Evolutionary conservation across 2,113 vertebrate species (phyloP), one percentile per base, ranked within the genome.

Genomic region (Lamprotornis superbus): DNA sequence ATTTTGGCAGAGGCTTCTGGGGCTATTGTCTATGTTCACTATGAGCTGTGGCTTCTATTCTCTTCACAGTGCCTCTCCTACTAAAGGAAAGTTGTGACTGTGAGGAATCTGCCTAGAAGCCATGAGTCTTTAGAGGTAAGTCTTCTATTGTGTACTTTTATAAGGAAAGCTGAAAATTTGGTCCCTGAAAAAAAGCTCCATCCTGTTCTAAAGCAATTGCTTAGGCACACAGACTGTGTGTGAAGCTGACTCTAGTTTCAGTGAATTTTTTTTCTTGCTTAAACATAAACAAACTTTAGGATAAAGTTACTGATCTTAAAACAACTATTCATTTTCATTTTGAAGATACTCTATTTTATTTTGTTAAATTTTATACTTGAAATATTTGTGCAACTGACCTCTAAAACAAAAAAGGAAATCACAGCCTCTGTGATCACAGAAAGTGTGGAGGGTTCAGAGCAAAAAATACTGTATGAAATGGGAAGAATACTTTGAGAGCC

Each of bases 301-400:
- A 74, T 94, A 61, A 53, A 20, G 50, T 94, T 94, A 67, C 35
- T 90, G 77, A 92, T 93, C 59, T 74, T 87, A 91, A 94, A 92
- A 61, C 6, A 92, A 52, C 2, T 68, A 10, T 60, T 76, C 11
- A 68, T 64, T 90, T 79, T 70, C 25, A 47, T 75, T 96, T 87
- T 89, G 46, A 78, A 95, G 85, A 95, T 87, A 64, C 21, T 78
- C 42, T 85, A 73, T 91, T 95, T 97, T 91, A 71, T 61, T 89
- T 90, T 4, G 35, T 63, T 64, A n/a, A 63, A 14, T 47, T 79
- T 75, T 92, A 53, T 20, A 77, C 25, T 70, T 90, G 8, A 94
- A 83, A 81, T 55, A 11, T 70, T 94, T 89, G 25, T 49, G 60
- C 79, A 94, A 61, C 14, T 83, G n/a, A 78, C 94, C n/a, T 73